Evolutionary conservation across 2,888 invertebrate genomes (phyloP), one percentile per base, ranked within the genome.

Genomic region (Polietes domitor): DNA sequence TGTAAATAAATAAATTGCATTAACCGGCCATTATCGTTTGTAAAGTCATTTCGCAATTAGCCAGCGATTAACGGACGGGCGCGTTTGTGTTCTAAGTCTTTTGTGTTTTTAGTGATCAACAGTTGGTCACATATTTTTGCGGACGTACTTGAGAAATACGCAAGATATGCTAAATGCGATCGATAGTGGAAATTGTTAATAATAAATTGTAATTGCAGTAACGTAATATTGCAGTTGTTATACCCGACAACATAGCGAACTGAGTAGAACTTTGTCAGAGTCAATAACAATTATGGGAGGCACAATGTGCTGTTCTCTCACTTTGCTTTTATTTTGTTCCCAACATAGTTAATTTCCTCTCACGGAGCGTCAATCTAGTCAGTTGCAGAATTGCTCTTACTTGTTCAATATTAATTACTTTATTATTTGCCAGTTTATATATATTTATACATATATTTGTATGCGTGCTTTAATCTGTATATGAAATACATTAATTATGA

Each of bases 51-150:
- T 65, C 28, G 19, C 65, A 65, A 65, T 65, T 65, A 65, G 19
- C 19, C 19, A 37, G 10, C 19, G 21, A 65, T 65, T 65, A 37
- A 65, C 2, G 9, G 1, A 41, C n/a, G 41, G 41, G 37, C 6
- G n/a, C 19, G 63, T 32, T 32, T 63, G 32, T n/a, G 63, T 63
- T 63, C 63, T 63, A 63, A 65, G 65, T 37, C 41, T 61, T 61
- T 61, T 61, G 28, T 61, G 28, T 61, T 21, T 53, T 53, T n/a
- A 21, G 53, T 12, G 1, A 7, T 7, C 50, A 50, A 19, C 21
- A 37, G 37, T 37, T 9, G 9, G 37, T 7, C 9, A 12, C n/a
- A n/a, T n/a, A n/a, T n/a, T n/a, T n/a, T n/a, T n/a, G 7, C 47
- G n/a, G 12, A 47, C n/a, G n/a, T 47, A 47, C 6, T 12, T 6